phyloP scores from a whole-genome alignment of 1,140 invertebrate genomes.

The Olivierus martensii region DNA sequence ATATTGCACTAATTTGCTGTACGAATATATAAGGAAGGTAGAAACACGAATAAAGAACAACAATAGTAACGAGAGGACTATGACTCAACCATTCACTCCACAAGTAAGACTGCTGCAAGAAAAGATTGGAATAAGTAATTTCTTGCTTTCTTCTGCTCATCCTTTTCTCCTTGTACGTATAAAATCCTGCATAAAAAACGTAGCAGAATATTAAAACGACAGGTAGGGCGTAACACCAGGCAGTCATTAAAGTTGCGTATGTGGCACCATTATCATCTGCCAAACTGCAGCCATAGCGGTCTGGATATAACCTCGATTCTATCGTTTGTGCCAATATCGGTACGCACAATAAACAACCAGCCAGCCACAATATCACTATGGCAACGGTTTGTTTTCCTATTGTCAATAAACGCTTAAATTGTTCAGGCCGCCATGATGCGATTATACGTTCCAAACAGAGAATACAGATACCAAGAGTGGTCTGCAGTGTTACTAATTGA shows the following conservation, averaged over 20 bases:
- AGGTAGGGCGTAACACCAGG: constrained; percentile 6
- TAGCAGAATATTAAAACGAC: not conserved
- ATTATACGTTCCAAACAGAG: constrained; percentile 5
- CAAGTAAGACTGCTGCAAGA: constrained; percentile 6
- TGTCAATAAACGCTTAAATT: constrained; percentile 10
- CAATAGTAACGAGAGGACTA: constrained; percentile 1
- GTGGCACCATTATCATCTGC: constrained; percentile 1
- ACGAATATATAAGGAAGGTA: constrained; percentile 10
- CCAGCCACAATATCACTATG: constrained; percentile 7
- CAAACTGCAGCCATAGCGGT: constrained; percentile 3
- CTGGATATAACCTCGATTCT: not conserved
- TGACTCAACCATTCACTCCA: constrained; percentile 14
- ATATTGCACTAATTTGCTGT: constrained; percentile 5
- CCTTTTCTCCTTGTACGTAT: constrained; percentile 6
- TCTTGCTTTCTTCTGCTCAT: constrained; percentile 2
- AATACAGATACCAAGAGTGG: constrained; percentile 6
- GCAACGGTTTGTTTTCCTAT: constrained; percentile 9
- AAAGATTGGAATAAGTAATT: constrained; percentile 4
- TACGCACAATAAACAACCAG: constrained; percentile 3
- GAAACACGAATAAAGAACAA: constrained; percentile 2
- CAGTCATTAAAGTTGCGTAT: not conserved
- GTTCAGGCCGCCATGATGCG: constrained; percentile 7
- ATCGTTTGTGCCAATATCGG: constrained; percentile 7
- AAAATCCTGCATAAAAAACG: constrained; percentile 1
- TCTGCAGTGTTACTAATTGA: constrained; percentile 9